Base-by-base conservation (phyloP, 2,113 vertebrate genomes). In the Dendrocopos noguchii region DNA sequence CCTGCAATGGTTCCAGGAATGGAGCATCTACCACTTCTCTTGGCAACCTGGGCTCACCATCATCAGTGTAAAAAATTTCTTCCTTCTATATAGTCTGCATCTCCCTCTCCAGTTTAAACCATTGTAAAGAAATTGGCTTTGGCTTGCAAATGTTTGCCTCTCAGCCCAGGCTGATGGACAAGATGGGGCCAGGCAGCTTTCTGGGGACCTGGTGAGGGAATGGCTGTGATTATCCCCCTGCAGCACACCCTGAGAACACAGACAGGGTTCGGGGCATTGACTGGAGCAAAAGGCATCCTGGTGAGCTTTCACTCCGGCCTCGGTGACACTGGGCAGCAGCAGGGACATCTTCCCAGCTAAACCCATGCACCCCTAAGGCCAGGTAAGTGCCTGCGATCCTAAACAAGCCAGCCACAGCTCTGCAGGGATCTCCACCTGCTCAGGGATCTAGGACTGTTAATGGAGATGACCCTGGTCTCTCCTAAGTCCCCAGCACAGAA, bases 381-480 rank as follows among this genome's bases (percentile, higher is more conserved):
- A 89, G 95, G 91, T 95, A 91, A 92, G 94, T 89, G 84, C 68
- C n/a, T 87, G 84, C 71, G 77, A n/a, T 11, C 73, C 44, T 13
- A 80, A 85, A 65, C 3, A 18, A 71, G 36, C 19, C 71, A 77
- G 42, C 53, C 82, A 12, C 28, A 70, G 50, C 57, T 34, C 10
- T 21, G 50, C 80, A 83, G 82, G 27, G 42, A 52, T 31, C 59
- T 81, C 15, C 2, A 61, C 60, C 68, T 88, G 82, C 68, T 70
- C 27, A 27, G 46, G 25, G 47, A 9, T 39, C 52, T 10, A 64
- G 36, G 63, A 66, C 44, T 77, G 10, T 27, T 57, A 25, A 16
- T 27, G 76, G 66, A 80, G 64, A 34, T 65, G 34, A 12, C 28
- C 46, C 0, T 0, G 4, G 84, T 86, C 77, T 71, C 72, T 59